Conservation (phyloP, 2,113 vertebrate species). For the Octodon degus region DNA sequence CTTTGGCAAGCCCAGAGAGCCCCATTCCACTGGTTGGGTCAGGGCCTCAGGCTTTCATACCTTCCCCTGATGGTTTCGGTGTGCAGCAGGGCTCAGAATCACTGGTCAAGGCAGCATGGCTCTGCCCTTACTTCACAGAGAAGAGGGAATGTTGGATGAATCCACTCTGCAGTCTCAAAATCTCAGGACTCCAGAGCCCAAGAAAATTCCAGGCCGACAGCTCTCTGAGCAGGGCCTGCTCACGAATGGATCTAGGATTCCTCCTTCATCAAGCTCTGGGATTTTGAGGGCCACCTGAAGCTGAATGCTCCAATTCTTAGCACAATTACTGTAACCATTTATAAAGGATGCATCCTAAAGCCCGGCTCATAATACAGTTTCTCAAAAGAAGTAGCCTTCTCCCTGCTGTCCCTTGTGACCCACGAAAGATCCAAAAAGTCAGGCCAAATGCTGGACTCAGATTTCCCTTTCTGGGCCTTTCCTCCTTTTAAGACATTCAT, state of each 20-base stretch:
- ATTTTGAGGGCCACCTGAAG: not conserved
- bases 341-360: not conserved
- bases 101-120: not conserved
- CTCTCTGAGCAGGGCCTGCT: no score
- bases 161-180: not conserved
- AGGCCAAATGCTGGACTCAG: not conserved
- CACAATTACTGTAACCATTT: not conserved
- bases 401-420: not conserved
- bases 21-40: no score
- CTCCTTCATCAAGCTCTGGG: no score
- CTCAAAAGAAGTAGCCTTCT: not conserved
- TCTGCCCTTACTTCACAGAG: not conserved
- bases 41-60: not conserved
- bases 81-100: not conserved
- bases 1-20: not conserved
- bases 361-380: not conserved
- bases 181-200: not conserved
- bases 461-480: not conserved
- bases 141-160: not conserved
- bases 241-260: not conserved
- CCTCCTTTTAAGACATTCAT: not conserved
- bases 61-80: not conserved
- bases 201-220: not conserved
- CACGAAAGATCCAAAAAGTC: not conserved
- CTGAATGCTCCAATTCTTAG: not conserved